Conservation (phyloP, 2,888 invertebrate species). For the Heliconius erato region DNA sequence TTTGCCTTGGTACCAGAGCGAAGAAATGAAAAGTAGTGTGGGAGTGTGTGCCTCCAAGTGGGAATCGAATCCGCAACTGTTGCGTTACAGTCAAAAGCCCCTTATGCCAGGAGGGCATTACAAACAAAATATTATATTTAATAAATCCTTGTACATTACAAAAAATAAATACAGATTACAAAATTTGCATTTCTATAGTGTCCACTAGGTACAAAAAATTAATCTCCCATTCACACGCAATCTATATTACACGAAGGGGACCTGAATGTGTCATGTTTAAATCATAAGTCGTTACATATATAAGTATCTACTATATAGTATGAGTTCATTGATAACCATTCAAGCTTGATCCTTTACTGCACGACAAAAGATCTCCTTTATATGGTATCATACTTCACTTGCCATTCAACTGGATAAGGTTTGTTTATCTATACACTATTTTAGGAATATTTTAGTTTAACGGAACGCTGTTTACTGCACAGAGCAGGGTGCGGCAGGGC, state of each 20-base stretch:
- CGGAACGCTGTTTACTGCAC: no score
- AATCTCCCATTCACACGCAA: slow-evolving; percentile 14
- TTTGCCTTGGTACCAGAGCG: no score
- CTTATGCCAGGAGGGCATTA: no score
- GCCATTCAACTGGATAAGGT: slow-evolving; percentile 25
- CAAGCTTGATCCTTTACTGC: slow-evolving; percentile 32
- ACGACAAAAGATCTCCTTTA: slow-evolving; percentile 36
- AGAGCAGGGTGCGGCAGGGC: no score
- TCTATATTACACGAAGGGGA: slow-evolving; percentile 27
- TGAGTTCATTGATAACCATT: slow-evolving; percentile 35
- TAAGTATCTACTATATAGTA: slow-evolving; percentile 40
- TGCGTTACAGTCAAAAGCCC: no score
- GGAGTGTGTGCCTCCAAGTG: no score
- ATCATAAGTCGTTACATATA: slow-evolving; percentile 48
- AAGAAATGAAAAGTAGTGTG: no score
- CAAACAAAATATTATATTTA: not conserved
- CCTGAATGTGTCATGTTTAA: slow-evolving; percentile 42
- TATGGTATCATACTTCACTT: slow-evolving; percentile 23
- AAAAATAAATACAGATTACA: slow-evolving; percentile 2
- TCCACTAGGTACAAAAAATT: not conserved
- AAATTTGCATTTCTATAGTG: slow-evolving; percentile 20
- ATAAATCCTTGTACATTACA: not conserved
- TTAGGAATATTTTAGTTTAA: not conserved
- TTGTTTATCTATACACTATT: slow-evolving; percentile 2
- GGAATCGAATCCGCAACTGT: no score